These are phyloP conservation scores for Copsychus sechellarum DNA, from an alignment of 2,113 vertebrate genomes.

Conservation along the genomic window DNA sequence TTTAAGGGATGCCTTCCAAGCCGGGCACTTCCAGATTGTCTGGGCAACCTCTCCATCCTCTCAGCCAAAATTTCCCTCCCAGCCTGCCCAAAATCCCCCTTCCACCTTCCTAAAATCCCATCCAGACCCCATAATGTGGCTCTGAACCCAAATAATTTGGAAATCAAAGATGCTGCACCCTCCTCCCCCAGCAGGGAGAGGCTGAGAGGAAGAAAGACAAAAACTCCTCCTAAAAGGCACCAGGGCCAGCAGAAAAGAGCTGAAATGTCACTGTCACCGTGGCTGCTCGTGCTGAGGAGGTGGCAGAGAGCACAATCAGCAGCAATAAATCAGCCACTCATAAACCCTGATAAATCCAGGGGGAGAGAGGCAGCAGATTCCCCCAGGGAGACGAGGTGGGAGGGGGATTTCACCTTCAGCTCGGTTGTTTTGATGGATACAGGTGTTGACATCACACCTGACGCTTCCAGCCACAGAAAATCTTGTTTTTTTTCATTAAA, in stretches of 20 bases:
- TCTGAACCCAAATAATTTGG: background rate
- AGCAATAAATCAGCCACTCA: background rate
- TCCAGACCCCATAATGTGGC: background rate
- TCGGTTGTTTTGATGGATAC: background rate
- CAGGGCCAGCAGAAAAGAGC: background rate
- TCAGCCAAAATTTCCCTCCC: no score
- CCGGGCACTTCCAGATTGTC: background rate
- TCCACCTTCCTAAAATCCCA: background rate
- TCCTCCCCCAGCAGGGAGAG: background rate
- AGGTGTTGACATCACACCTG: background rate
- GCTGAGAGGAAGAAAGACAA: background rate
- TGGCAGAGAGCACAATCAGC: background rate
- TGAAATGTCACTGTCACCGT: background rate
- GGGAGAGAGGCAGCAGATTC: background rate
- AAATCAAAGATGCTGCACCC: background rate
- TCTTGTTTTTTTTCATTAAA: accelerated
- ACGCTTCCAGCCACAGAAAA: background rate
- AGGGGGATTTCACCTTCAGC: background rate
- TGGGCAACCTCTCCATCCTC: background rate
- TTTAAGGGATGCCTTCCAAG: no score
- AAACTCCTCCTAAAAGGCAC: background rate
- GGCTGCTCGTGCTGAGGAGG: background rate
- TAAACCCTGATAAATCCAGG: no score
- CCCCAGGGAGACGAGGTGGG: accelerated
- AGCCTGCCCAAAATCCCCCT: no score